These are phyloP conservation scores for Hippolais icterina DNA, from an alignment of 2,113 vertebrate genomes.

Conservation along the genomic window DNA sequence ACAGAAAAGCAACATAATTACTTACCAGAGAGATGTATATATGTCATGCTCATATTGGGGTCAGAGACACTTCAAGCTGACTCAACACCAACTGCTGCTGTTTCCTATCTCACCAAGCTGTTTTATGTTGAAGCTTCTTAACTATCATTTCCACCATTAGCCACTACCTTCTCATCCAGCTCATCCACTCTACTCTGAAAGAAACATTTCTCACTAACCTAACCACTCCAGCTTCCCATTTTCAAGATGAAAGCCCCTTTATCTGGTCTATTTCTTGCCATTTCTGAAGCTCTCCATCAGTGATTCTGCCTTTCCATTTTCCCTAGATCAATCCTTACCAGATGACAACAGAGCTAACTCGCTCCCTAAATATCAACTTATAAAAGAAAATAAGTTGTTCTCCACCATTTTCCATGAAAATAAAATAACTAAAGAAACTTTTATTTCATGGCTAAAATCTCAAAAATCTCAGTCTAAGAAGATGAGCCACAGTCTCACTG, in stretches of 20 bases:
- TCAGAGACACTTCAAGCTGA: not conserved
- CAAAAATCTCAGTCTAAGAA: not conserved
- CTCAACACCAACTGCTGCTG: not conserved
- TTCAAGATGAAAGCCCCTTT: not conserved
- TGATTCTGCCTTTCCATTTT: not conserved
- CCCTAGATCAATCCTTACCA: not conserved
- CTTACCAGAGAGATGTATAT: not conserved
- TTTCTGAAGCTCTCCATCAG: not conserved
- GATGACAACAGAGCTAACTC: not conserved
- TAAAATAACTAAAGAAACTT: not conserved
- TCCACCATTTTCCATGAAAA: not conserved
- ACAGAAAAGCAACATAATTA: not conserved
- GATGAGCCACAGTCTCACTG: not conserved
- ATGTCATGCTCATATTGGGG: not conserved
- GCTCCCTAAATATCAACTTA: not conserved
- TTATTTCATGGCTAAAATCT: not conserved
- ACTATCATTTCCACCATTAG: not conserved
- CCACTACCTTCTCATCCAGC: not conserved
- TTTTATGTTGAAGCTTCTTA: not conserved
- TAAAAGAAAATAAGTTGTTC: not conserved
- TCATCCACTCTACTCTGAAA: not conserved
- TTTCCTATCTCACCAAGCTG: not conserved
- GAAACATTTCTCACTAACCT: not conserved
- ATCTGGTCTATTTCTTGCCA: not conserved
- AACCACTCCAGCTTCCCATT: not conserved